Conservation (phyloP, 2,797 vertebrate species). For the Eulemur rubriventer region DNA sequence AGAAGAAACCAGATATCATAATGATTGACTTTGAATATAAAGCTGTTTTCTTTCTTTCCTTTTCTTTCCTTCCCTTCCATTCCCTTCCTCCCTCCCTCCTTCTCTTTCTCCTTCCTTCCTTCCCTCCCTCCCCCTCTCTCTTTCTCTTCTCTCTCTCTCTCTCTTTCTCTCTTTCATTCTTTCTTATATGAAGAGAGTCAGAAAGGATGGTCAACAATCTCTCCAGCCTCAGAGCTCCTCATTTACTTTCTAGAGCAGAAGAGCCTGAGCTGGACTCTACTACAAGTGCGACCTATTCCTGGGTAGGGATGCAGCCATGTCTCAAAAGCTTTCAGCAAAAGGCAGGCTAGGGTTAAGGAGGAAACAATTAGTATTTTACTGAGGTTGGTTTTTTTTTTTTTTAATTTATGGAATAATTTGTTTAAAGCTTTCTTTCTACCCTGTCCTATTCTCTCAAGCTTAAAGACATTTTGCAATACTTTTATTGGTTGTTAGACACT, state of each 20-base stretch:
- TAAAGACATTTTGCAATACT: not conserved
- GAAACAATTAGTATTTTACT: constrained; percentile 11
- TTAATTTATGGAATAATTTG: not conserved
- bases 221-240: not conserved
- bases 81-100: too few species aligned
- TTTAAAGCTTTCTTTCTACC: not conserved
- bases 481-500: not conserved
- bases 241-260: not conserved
- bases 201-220: not conserved
- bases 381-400: not conserved
- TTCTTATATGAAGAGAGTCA: not conserved
- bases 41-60: not conserved
- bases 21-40: not conserved
- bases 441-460: not conserved
- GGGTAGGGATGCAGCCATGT: not conserved
- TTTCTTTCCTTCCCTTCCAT: not conserved
- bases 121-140: too few species aligned
- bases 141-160: too few species aligned
- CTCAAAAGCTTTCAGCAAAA: not conserved
- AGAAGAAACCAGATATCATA: not conserved
- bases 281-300: not conserved
- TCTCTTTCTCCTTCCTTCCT: too few species aligned
- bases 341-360: not conserved
- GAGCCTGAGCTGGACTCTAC: too few species aligned
- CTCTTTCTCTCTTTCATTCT: too few species aligned